Evolutionary conservation across 2,797 vertebrate species (phyloP).

Genomic region (Eulemur coronatus): DNA sequence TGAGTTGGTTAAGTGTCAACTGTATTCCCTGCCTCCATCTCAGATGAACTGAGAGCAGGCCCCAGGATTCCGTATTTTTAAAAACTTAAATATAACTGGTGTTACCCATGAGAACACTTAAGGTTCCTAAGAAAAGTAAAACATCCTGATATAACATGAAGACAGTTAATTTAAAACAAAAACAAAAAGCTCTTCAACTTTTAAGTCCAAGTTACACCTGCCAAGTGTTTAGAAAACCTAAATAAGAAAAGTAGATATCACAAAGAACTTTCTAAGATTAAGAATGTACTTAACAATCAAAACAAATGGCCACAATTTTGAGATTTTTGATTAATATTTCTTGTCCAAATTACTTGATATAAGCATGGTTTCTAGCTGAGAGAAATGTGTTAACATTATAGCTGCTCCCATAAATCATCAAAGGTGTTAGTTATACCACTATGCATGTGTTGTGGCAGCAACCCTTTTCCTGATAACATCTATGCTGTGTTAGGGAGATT

Average conservation of each 20-base stretch:
- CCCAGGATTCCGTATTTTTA: background rate
- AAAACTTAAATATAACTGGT: background rate
- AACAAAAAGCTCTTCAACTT: background rate
- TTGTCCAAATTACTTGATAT: background rate
- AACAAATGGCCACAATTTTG: background rate
- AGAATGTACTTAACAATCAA: background rate
- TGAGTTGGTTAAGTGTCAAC: background rate
- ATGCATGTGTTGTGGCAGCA: background rate
- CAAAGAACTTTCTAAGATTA: slow-evolving; percentile 2
- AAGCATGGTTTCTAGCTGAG: background rate
- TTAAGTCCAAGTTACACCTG: background rate
- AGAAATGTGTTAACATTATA: background rate
- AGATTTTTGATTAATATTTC: background rate
- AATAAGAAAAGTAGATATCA: background rate
- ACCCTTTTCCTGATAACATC: background rate
- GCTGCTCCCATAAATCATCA: background rate
- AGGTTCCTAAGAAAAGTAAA: background rate
- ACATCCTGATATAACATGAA: background rate
- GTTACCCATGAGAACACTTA: background rate
- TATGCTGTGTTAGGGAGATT: background rate
- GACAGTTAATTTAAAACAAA: background rate
- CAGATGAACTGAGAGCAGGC: background rate
- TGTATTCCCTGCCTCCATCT: background rate
- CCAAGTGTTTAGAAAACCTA: background rate
- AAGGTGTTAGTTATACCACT: background rate